Conservation (phyloP, 2,888 invertebrate genomes). For the Ceraclea dissimilis region DNA sequence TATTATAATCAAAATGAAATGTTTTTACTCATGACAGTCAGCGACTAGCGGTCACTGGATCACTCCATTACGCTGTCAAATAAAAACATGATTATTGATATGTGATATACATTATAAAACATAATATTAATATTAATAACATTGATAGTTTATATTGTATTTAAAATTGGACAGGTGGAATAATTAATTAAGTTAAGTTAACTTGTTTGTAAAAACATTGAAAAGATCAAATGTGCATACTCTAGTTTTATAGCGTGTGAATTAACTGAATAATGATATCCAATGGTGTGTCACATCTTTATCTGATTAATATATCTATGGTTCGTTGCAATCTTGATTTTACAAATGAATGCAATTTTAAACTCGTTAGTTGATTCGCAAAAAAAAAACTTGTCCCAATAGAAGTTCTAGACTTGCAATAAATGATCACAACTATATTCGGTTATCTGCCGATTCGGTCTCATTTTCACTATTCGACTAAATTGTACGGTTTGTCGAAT, state of each 20-base stretch:
- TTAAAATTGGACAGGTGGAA: not conserved
- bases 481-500: no score
- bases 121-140: not conserved
- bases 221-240: not conserved
- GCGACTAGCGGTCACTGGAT: not conserved
- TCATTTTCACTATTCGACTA: no score
- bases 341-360: not conserved
- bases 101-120: not conserved
- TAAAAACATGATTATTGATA: slow-evolving; percentile 1
- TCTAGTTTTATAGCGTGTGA: not conserved
- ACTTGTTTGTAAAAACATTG: not conserved
- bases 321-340: not conserved
- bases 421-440: no score
- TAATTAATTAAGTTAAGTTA: slow-evolving; percentile 2
- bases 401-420: no score
- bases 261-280: not conserved
- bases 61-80: not conserved
- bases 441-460: no score
- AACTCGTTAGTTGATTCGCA: not conserved
- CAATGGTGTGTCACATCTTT: not conserved
- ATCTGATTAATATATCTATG: not conserved
- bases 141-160: not conserved
- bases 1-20: not conserved
- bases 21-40: not conserved
- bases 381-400: no score